Percentiles rank a stretch among this genome's conserved stretches.
Evolutionary conservation across 2,797 vertebrate genomes (phyloP).

Genomic region (Bradypodion pumilum): DNA sequence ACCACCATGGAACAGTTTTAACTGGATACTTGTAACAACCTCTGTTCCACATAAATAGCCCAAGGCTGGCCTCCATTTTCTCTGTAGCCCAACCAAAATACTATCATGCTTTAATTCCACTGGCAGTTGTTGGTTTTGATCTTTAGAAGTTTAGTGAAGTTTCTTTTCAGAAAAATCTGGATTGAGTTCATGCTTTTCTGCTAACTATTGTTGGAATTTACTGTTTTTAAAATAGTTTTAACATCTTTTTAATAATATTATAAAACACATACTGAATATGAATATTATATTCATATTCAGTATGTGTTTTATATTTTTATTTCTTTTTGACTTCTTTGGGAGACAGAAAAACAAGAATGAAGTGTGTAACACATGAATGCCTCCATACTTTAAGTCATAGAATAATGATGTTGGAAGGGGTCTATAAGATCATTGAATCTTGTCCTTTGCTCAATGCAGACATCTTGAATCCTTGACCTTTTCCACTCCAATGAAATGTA

Average conservation of each 20-base stretch:
- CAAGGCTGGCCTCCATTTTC: neutral
- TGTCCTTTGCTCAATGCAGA: too few species aligned
- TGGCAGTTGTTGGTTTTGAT: neutral
- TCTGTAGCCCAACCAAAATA: neutral
- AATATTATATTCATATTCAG: neutral
- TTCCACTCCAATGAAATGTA: too few species aligned
- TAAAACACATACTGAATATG: too few species aligned
- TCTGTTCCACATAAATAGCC: neutral
- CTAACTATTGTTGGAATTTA: conserved; percentile 15
- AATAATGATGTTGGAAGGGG: too few species aligned
- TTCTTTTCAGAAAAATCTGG: neutral
- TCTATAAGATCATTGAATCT: too few species aligned
- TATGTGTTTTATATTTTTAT: too few species aligned
- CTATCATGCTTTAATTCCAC: too few species aligned
- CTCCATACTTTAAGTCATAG: too few species aligned
- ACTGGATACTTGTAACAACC: neutral
- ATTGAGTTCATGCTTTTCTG: neutral
- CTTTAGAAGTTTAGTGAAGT: neutral
- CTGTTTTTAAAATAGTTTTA: neutral
- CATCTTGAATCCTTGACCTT: neutral
- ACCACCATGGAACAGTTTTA: too few species aligned
- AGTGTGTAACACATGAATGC: neutral
- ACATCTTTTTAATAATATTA: neutral
- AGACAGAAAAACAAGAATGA: neutral
- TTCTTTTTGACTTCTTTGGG: neutral